These are phyloP conservation scores for Ptychadena robeensis DNA, from an alignment of 2,797 vertebrate species.

Conservation along the genomic window DNA sequence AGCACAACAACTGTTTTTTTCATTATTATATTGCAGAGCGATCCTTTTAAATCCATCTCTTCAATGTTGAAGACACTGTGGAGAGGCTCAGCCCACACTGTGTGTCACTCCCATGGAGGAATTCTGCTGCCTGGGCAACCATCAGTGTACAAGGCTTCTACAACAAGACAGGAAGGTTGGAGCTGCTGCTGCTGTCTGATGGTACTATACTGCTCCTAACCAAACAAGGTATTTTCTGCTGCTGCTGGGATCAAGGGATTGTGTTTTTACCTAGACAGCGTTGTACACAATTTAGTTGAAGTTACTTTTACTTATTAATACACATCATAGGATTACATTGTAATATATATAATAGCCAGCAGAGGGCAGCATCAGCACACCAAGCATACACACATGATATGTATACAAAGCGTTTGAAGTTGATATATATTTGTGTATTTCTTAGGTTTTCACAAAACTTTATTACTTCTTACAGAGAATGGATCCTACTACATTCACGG, in stretches of 20 bases:
- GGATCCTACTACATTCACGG: conserved; percentile 38
- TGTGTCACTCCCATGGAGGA: conserved; percentile 2
- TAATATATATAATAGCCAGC: background rate
- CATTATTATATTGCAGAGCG: no score
- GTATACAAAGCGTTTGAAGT: background rate
- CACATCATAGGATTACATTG: background rate
- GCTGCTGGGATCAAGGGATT: background rate
- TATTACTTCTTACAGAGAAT: conserved; percentile 21
- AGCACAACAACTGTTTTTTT: no score
- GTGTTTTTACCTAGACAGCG: background rate
- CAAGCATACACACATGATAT: background rate
- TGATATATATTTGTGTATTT: background rate
- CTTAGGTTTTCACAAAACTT: background rate
- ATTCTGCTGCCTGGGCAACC: conserved; percentile 39
- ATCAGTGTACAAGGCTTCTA: background rate
- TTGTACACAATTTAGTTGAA: background rate
- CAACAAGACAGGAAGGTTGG: background rate
- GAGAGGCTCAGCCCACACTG: no score
- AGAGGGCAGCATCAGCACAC: background rate
- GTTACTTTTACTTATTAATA: background rate
- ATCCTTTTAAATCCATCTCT: no score
- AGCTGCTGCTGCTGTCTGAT: background rate
- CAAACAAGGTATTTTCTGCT: background rate
- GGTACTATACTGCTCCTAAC: background rate
- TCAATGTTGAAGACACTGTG: no score